Conservation (phyloP, 2,797 vertebrate species). For the Masticophis lateralis region DNA sequence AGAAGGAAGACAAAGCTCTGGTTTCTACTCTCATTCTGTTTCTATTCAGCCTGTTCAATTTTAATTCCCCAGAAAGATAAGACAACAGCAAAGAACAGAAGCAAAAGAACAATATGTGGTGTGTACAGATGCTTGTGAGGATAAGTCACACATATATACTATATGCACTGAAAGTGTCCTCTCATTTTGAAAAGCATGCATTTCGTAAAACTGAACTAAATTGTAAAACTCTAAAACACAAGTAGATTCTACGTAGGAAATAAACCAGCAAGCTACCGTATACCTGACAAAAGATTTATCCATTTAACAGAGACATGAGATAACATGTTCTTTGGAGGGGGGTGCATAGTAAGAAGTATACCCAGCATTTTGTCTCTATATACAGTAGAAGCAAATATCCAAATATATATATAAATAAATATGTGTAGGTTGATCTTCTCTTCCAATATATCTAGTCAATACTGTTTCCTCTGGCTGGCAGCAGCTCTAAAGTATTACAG, state of each 20-base stretch:
- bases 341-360: not conserved
- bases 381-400: not conserved
- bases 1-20: constrained; percentile 7
- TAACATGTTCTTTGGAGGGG: not conserved
- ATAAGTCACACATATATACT: not conserved
- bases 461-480: not conserved
- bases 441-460: not conserved
- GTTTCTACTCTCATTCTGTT: constrained; percentile 1
- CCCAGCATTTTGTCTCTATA: not conserved
- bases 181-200: not conserved
- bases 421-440: not conserved
- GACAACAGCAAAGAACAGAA: not conserved
- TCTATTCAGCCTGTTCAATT: not conserved
- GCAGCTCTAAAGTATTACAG: not conserved
- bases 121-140: not conserved
- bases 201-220: not conserved
- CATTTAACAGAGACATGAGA: not conserved
- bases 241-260: not conserved
- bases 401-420: not conserved
- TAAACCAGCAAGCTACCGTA: not conserved
- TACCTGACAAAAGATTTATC: not conserved
- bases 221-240: not conserved
- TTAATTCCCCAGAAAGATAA: not conserved
- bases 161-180: not conserved
- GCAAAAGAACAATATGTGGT: not conserved